phyloP scores from a whole-genome alignment of 2,888 invertebrate genomes.

The Nomada fabriciana region DNA sequence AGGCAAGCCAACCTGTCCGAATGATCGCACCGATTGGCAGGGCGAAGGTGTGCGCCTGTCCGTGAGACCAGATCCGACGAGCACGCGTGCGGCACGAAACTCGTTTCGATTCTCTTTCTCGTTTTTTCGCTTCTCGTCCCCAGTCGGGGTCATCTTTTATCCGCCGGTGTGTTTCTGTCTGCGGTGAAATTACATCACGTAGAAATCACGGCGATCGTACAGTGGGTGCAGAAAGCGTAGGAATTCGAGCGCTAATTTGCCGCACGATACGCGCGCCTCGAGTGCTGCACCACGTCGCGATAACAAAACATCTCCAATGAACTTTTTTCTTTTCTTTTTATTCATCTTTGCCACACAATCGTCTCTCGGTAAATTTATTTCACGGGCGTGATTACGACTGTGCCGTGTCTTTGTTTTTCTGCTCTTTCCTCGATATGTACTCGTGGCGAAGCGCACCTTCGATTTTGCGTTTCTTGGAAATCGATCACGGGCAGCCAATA shows the following conservation, averaged over 20 bases:
- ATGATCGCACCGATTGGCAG: conserved; percentile 61
- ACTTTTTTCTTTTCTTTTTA: too few species aligned
- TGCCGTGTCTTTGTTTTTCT: neutral
- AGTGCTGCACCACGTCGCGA: neutral
- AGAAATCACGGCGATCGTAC: conserved; percentile 76
- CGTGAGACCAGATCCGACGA: conserved; percentile 38
- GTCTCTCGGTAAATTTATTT: neutral
- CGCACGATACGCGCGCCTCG: conserved; percentile 28
- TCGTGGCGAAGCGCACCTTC: neutral
- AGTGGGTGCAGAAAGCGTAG: conserved; percentile 79
- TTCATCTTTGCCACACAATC: neutral
- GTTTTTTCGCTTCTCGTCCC: conserved; percentile 7
- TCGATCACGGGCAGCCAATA: too few species aligned
- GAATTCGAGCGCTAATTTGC: conserved; percentile 73
- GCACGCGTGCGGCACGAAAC: conserved; percentile 41
- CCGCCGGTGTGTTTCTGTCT: conserved; percentile 43
- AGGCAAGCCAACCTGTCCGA: conserved; percentile 58
- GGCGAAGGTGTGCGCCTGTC: conserved; percentile 33
- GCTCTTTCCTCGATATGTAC: neutral
- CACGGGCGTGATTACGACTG: neutral
- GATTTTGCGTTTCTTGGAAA: neutral
- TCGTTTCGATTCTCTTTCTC: conserved; percentile 43
- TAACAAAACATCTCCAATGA: neutral
- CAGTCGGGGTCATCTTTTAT: neutral
- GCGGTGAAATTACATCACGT: conserved; percentile 76